Conservation (phyloP, 2,113 vertebrate genomes). For the Periophthalmodon schlosseri region DNA sequence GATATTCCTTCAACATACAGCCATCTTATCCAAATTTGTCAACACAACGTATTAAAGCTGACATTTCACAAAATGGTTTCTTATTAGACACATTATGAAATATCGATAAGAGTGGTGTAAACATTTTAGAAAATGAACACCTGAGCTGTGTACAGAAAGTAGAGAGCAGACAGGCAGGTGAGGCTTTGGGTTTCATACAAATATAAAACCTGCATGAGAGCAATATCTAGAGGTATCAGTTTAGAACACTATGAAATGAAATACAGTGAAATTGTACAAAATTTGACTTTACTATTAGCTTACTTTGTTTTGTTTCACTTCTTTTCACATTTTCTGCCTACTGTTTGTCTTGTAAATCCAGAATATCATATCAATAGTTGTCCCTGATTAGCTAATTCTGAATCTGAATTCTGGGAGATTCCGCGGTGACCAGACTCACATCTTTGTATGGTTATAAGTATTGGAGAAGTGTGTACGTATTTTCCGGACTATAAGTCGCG, state of each 20-base stretch:
- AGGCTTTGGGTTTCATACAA: neutral
- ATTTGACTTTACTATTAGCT: neutral
- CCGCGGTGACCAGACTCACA: no score
- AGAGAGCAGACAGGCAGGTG: neutral
- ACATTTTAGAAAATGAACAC: slow-evolving; percentile 25
- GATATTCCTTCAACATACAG: slow-evolving; percentile 5
- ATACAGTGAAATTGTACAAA: neutral
- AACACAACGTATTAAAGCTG: slow-evolving; percentile 21
- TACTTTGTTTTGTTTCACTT: neutral
- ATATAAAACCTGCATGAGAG: neutral
- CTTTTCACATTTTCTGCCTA: no score
- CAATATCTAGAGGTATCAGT: neutral
- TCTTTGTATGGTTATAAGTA: no score
- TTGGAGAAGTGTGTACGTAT: no score
- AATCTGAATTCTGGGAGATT: no score
- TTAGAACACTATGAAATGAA: neutral
- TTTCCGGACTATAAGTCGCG: no score
- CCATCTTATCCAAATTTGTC: slow-evolving; percentile 19
- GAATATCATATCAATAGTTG: no score
- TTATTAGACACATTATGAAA: slow-evolving; percentile 37
- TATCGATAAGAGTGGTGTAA: slow-evolving; percentile 36
- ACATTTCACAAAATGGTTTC: slow-evolving; percentile 33
- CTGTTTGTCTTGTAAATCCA: no score
- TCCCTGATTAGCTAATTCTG: no score
- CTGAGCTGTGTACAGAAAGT: neutral